A percentile compares a stretch with the other conserved stretches of the same genome.
Conservation (phyloP, 2,888 invertebrate genomes). For the Dasypogon diadema region DNA sequence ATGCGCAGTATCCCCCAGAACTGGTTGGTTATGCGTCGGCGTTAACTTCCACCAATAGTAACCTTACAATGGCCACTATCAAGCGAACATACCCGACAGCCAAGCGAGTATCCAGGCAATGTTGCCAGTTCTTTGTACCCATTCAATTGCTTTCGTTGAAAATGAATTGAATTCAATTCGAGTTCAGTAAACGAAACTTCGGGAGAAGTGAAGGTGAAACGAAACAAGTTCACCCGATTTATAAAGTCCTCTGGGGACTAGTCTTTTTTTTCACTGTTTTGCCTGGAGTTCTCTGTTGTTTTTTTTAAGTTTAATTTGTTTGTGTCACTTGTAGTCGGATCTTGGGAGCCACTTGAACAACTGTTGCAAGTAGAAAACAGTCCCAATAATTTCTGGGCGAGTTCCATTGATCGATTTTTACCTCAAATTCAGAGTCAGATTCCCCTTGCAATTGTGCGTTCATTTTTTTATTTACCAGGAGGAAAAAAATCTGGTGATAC, state of each 20-base stretch:
- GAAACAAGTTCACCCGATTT: slow-evolving; percentile 11
- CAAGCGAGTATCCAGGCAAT: neutral
- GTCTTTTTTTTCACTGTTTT: neutral
- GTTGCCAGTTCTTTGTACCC: slow-evolving; percentile 15
- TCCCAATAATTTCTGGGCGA: slow-evolving; percentile 27
- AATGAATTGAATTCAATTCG: neutral
- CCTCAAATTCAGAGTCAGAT: neutral
- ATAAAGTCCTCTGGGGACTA: neutral
- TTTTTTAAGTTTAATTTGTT: slow-evolving; percentile 40
- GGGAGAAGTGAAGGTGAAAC: neutral
- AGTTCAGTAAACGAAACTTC: neutral
- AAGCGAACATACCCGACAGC: slow-evolving; percentile 11
- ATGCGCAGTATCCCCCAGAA: slow-evolving; percentile 1
- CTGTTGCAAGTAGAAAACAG: slow-evolving; percentile 52
- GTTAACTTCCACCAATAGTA: slow-evolving; percentile 48
- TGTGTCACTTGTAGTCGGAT: slow-evolving; percentile 7
- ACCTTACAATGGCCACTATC: slow-evolving; percentile 55
- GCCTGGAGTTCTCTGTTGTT: neutral
- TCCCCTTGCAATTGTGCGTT: neutral
- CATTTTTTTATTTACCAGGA: neutral
- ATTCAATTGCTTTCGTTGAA: neutral
- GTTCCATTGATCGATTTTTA: slow-evolving; percentile 30
- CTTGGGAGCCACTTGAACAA: slow-evolving; percentile 53
- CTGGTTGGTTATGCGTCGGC: slow-evolving; percentile 46
- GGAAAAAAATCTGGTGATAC: neutral